These are phyloP conservation scores for Phrynocephalus guinanensis DNA, from an alignment of 2,797 vertebrate species.

Conservation along the genomic window DNA sequence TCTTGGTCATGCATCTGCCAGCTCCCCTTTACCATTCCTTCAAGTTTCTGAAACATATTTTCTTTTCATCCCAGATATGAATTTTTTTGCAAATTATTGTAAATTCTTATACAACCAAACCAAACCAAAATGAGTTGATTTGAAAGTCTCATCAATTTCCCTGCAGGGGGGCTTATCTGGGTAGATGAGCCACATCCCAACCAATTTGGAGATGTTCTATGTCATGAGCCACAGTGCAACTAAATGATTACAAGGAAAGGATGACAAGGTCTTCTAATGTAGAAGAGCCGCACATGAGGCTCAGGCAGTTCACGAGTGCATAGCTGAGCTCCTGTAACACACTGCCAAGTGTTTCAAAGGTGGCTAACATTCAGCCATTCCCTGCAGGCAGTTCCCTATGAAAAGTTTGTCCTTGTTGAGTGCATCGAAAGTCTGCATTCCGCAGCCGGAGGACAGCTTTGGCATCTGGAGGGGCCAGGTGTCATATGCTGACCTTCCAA, in stretches of 20 bases:
- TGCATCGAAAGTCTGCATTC: constrained; percentile 10
- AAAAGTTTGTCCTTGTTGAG: constrained; percentile 17
- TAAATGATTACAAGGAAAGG: constrained; percentile 1
- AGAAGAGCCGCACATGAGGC: not conserved
- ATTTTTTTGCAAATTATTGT: not conserved
- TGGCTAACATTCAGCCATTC: constrained; percentile 14
- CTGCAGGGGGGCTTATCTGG: not conserved
- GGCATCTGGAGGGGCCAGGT: not conserved
- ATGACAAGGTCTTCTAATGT: constrained; percentile 3
- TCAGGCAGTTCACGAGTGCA: not conserved
- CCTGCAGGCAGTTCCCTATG: constrained; percentile 2
- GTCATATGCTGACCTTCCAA: constrained; percentile 26
- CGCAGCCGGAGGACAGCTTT: constrained; percentile 3
- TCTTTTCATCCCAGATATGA: not conserved
- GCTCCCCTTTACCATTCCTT: not conserved
- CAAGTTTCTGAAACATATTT: not conserved
- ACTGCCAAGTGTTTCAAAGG: constrained; percentile 10
- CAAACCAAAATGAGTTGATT: not conserved
- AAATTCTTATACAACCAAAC: not conserved
- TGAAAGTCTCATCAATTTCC: not conserved
- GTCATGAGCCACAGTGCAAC: not conserved
- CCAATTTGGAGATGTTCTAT: not conserved
- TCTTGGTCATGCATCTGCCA: not conserved
- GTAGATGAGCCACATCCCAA: not conserved
- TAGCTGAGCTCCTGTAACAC: not conserved